Conservation (phyloP, 2,113 vertebrate genomes). For the Ceuthmochares aereus region DNA sequence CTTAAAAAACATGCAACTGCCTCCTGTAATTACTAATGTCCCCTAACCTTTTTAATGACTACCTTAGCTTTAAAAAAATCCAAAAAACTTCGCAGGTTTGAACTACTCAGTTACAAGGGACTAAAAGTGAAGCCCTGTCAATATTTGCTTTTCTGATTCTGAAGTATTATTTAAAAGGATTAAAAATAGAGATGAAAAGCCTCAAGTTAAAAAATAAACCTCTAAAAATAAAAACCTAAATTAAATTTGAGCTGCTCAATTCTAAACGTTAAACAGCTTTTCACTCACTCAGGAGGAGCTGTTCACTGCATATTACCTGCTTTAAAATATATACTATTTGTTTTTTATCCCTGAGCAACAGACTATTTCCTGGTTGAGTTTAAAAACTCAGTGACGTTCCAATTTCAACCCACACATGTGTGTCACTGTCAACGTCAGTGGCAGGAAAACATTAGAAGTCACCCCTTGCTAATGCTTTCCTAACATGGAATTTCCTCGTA, state of each 20-base stretch:
- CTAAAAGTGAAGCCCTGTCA: neutral
- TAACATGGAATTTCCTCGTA: constrained; percentile 83
- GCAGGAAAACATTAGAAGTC: constrained; percentile 83
- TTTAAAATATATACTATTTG: constrained; percentile 38
- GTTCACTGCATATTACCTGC: constrained; percentile 35
- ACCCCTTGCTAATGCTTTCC: constrained; percentile 81
- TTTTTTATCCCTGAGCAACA: constrained; percentile 76
- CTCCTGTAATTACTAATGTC: neutral
- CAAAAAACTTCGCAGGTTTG: neutral
- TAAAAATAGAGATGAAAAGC: constrained; percentile 18
- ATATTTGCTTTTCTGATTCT: constrained; percentile 19
- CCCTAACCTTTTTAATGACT: neutral
- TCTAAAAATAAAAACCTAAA: neutral
- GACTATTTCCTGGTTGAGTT: constrained; percentile 83
- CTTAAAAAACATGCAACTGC: neutral
- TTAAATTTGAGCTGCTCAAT: neutral
- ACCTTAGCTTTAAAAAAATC: neutral
- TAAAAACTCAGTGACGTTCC: constrained; percentile 80
- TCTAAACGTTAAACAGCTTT: neutral
- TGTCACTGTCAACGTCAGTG: constrained; percentile 84
- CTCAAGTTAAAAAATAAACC: neutral
- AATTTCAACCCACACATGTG: constrained; percentile 83
- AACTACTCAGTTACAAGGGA: neutral
- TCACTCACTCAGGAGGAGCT: neutral
- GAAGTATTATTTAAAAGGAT: neutral